Percentiles rank a stretch among this genome's conserved stretches.
phyloP scores from a whole-genome alignment of 2,797 vertebrate species.

The Etheostoma nigrum region DNA sequence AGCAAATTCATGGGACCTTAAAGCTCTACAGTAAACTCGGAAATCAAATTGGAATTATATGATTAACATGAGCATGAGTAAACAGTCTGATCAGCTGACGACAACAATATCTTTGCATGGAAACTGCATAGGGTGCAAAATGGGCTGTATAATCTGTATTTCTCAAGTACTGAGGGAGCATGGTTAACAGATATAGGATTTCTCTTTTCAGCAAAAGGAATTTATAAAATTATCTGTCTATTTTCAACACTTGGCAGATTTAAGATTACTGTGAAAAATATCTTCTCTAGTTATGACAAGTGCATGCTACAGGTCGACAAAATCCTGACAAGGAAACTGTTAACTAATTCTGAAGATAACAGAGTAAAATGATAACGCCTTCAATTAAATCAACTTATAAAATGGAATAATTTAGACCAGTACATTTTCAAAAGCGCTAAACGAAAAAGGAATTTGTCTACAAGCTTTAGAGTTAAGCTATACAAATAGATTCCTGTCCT shows the following conservation, averaged over 20 bases:
- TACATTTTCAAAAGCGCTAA: slow-evolving; percentile 32
- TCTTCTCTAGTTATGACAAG: slow-evolving; percentile 22
- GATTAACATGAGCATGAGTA: slow-evolving; percentile 17
- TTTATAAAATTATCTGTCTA: slow-evolving; percentile 8
- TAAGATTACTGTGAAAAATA: slow-evolving; percentile 5
- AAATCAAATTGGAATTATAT: not conserved
- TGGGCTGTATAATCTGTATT: slow-evolving; percentile 7
- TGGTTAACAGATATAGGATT: slow-evolving; percentile 15
- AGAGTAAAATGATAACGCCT: slow-evolving; percentile 23
- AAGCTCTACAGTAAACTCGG: not conserved
- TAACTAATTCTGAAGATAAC: slow-evolving; percentile 21
- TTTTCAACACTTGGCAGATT: slow-evolving; percentile 14
- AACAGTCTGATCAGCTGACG: not conserved
- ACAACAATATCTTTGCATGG: not conserved
- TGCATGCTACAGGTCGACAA: slow-evolving; percentile 49
- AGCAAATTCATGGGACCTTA: not conserved
- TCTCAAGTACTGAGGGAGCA: slow-evolving; percentile 19
- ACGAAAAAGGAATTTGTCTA: slow-evolving; percentile 10
- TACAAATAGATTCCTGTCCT: slow-evolving; percentile 50
- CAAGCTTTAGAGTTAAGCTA: slow-evolving; percentile 31
- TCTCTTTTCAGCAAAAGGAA: slow-evolving; percentile 22
- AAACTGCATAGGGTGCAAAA: slow-evolving; percentile 49
- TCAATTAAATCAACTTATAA: slow-evolving; percentile 36
- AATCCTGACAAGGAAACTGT: slow-evolving; percentile 14
- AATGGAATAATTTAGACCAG: slow-evolving; percentile 44